Evolutionary conservation across 2,888 invertebrate genomes (phyloP).

Genomic region (Trissolcus brochymenae): DNA sequence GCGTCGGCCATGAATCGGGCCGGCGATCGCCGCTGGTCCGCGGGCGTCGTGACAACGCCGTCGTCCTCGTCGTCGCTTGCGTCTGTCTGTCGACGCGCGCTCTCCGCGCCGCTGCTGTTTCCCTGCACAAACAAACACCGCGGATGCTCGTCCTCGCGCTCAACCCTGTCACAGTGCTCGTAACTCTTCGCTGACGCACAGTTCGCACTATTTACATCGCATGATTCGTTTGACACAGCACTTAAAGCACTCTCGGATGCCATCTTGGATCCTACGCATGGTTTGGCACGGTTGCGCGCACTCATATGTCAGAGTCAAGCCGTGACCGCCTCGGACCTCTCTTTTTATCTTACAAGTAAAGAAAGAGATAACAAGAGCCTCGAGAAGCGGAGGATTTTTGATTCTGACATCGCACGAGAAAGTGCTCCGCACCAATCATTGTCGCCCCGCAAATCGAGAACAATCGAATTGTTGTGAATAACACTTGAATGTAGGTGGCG

Average conservation of each 20-base stretch:
- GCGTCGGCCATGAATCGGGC: conserved; percentile 13
- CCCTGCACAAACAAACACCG: not conserved
- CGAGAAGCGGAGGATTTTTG: not conserved
- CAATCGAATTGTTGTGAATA: no score
- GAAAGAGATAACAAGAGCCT: not conserved
- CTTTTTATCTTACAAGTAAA: not conserved
- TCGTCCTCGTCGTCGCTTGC: conserved; percentile 26
- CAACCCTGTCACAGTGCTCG: not conserved
- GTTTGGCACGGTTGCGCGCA: conserved; percentile 33
- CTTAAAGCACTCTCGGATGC: conserved; percentile 75
- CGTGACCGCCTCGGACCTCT: not conserved
- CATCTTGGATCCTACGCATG: conserved; percentile 72
- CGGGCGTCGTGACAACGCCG: conserved; percentile 56
- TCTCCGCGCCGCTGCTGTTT: not conserved
- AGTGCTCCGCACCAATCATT: no score
- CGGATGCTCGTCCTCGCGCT: not conserved
- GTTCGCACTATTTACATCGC: conserved; percentile 74
- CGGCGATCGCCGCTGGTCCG: conserved; percentile 50
- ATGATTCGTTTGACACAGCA: conserved; percentile 74
- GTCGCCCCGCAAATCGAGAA: no score
- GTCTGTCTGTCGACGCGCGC: not conserved
- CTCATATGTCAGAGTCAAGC: not conserved
- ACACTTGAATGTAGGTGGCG: no score
- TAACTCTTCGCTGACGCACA: conserved; percentile 38
- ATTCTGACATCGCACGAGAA: no score